Conservation (phyloP, 2,888 invertebrate genomes). For the Dysmachus trigonus region DNA sequence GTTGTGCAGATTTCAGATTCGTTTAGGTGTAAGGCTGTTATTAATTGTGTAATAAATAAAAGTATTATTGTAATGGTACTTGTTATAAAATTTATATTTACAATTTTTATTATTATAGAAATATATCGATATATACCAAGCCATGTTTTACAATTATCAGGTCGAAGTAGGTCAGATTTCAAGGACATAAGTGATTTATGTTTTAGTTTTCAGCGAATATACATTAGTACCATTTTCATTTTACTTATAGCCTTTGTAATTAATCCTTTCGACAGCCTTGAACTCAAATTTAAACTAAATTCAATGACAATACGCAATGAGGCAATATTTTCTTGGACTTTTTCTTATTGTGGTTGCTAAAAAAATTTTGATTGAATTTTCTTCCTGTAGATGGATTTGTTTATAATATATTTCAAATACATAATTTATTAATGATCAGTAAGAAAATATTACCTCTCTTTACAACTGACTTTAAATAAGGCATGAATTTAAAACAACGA, state of each 20-base stretch:
- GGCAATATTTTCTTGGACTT: slow-evolving; percentile 4
- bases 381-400: not conserved
- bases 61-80: slow-evolving; percentile 38
- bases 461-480: not conserved
- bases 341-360: not conserved
- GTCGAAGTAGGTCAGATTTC: not conserved
- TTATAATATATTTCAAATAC: not conserved
- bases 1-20: slow-evolving; percentile 23
- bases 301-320: not conserved
- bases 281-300: not conserved
- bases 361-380: not conserved
- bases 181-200: not conserved
- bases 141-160: slow-evolving; percentile 10
- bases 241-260: not conserved
- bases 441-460: not conserved
- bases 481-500: not conserved
- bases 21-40: slow-evolving; percentile 37
- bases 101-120: slow-evolving; percentile 26
- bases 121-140: slow-evolving; percentile 6
- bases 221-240: not conserved
- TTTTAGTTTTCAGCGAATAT: not conserved
- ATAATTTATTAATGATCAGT: not conserved
- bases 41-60: slow-evolving; percentile 34
- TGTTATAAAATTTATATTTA: slow-evolving; percentile 39
- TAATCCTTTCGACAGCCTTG: not conserved